Percentiles rank a stretch among this genome's conserved stretches.
Evolutionary conservation across 2,888 invertebrate species (phyloP).

Genomic region (Sinopyrophorus schimmeli): DNA sequence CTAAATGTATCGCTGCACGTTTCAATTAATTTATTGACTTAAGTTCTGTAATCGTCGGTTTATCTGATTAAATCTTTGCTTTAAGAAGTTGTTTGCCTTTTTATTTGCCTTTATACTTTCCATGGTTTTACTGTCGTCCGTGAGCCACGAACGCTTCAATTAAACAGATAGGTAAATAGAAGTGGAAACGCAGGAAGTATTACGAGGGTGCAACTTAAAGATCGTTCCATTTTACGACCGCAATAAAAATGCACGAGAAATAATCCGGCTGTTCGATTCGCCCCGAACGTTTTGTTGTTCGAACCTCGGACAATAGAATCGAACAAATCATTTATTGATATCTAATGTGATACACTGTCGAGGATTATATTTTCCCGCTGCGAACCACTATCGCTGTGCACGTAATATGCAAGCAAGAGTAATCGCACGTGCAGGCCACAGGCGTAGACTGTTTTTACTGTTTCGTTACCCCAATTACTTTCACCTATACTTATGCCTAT

Average conservation of each 20-base stretch:
- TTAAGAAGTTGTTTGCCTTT: constrained; percentile 3
- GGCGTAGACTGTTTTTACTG: constrained; percentile 19
- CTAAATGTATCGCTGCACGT: constrained; percentile 23
- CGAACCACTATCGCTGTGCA: constrained; percentile 29
- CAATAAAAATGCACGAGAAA: constrained; percentile 36
- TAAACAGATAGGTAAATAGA: constrained; percentile 11
- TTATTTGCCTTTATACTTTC: constrained; percentile 4
- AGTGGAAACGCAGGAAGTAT: constrained; percentile 20
- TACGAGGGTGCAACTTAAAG: constrained; percentile 20
- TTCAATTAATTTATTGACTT: constrained; percentile 29
- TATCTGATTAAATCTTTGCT: constrained; percentile 15
- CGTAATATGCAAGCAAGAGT: constrained; percentile 28
- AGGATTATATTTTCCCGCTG: constrained; percentile 31
- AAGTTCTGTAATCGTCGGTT: constrained; percentile 15
- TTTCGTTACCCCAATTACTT: too few relatives aligned
- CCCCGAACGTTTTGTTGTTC: constrained; percentile 25
- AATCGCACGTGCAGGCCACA: constrained; percentile 23
- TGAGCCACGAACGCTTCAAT: constrained; percentile 10
- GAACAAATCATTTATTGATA: constrained; percentile 31
- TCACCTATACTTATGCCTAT: too few relatives aligned
- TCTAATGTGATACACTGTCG: constrained; percentile 31
- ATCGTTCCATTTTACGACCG: constrained; percentile 37
- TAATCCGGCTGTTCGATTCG: constrained; percentile 32
- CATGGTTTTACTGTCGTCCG: constrained; percentile 6
- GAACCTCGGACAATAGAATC: constrained; percentile 26